Evolutionary conservation across 1,140 invertebrate genomes (phyloP).

Genomic region (Muscidifurax raptorellus): DNA sequence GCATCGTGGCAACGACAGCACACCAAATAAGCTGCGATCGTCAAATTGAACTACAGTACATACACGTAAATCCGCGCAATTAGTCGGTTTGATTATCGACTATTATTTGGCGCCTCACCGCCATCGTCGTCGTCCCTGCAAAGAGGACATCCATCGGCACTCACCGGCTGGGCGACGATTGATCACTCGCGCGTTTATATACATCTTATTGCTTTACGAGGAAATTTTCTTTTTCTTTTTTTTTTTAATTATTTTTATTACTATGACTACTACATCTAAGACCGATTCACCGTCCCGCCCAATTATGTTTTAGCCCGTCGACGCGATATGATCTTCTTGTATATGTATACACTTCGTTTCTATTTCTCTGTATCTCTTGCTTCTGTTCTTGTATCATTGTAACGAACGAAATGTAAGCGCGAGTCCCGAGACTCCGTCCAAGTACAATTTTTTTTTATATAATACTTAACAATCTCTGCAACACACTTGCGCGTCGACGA

Average conservation of each 20-base stretch:
- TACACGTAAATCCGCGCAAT: not conserved
- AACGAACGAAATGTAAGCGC: not conserved
- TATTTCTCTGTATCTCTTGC: not conserved
- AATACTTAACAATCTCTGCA: conserved; percentile 47
- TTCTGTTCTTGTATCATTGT: not conserved
- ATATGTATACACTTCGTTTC: not conserved
- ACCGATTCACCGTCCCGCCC: not conserved
- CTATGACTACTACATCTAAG: not conserved
- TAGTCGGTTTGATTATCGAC: not conserved
- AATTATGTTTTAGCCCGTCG: not conserved
- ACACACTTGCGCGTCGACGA: not conserved
- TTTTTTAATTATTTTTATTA: not conserved
- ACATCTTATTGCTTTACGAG: not conserved
- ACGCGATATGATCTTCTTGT: not conserved
- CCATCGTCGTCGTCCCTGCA: not conserved
- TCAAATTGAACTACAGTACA: not conserved
- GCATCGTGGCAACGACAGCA: not conserved
- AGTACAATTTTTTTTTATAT: conserved; percentile 51
- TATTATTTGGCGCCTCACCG: not conserved
- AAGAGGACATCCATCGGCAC: no score
- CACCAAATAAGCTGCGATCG: not conserved
- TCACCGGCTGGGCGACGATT: not conserved
- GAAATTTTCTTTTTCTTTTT: not conserved
- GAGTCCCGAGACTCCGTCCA: not conserved
- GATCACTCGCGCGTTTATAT: not conserved